These are phyloP conservation scores for Eupithecia subumbrata DNA, from an alignment of 2,888 invertebrate species.

Conservation along the genomic window DNA sequence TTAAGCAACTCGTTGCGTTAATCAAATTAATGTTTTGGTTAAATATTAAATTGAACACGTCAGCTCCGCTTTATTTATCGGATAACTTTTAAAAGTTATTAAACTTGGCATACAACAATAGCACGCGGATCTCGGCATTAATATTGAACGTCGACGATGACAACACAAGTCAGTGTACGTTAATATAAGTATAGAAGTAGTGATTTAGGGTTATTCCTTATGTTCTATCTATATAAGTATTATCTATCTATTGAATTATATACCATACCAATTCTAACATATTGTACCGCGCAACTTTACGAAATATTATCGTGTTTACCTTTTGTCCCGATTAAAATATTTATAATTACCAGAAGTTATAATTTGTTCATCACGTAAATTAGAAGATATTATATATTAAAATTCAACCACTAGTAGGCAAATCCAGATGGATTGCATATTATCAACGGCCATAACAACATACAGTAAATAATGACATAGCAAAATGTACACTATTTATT, in stretches of 20 bases:
- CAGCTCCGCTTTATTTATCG: slow-evolving; percentile 36
- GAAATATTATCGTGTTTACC: no score
- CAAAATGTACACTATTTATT: no score
- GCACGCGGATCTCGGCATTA: background rate
- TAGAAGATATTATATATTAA: no score
- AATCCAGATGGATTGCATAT: background rate
- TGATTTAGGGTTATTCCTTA: background rate
- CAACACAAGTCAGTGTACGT: background rate
- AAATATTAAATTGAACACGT: slow-evolving; percentile 39
- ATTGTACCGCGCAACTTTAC: no score
- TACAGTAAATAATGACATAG: background rate
- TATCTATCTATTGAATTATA: no score
- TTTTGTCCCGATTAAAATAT: no score
- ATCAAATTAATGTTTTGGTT: slow-evolving; percentile 39
- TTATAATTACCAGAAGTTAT: no score
- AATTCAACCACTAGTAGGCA: no score
- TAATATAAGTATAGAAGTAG: background rate
- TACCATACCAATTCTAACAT: no score
- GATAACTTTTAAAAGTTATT: slow-evolving; percentile 29
- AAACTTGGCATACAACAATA: slow-evolving; percentile 9
- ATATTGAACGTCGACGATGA: background rate
- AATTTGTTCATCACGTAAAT: no score
- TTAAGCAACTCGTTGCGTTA: slow-evolving; percentile 31
- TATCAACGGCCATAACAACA: background rate
- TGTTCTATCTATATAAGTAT: background rate